Evolutionary conservation across 2,797 vertebrate genomes (phyloP), one percentile per base, ranked within the genome.

Genomic region (Fistularia tabacaria): DNA sequence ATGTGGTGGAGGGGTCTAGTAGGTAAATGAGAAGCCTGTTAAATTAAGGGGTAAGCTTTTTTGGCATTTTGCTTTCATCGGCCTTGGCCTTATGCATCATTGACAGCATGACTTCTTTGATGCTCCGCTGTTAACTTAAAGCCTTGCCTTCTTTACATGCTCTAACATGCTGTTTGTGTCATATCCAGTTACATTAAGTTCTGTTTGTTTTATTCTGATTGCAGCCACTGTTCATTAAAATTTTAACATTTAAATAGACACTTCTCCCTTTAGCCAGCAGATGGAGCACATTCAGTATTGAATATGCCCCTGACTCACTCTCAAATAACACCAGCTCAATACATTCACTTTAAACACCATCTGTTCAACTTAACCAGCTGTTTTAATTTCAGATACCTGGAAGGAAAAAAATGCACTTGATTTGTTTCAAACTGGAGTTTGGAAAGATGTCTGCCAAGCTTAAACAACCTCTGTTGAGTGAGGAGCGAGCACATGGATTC

Each of bases 261-360:
- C 13, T 84, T 58, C 56, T 59, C 1, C 36, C 8, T 56, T 11
- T 42, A 38, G 51, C 87, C 90, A 90, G 86, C 80, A 91, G 91
- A 85, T 86, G 87, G 86, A 38, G 81, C 64, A 76, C 76, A 63
- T 44, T 84, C 55, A 55, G 68, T 76, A 25, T 37, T 61, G 49
- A 59, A 64, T n/a, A 12, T 47, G 11, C 12, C 41, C 8, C 13
- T 46, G 15, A 49, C 38, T 59, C 56, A 40, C 46, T 46, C 12
- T 65, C 25, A 48, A 37, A 49, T 47, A 38, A 57, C 36, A 43
- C 9, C 36, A 39, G 9, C 41, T 54, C 14, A 52, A 1, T 43
- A 5, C 40, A 59, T 39, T 51, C 41, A 42, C 41, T 11, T 11
- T 14, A 25, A 25, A 25, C 25, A 5, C 25, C 25, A 25, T 25